Evolutionary conservation across 1,140 invertebrate species (phyloP).

Genomic region (Zaprionus lachaisei): DNA sequence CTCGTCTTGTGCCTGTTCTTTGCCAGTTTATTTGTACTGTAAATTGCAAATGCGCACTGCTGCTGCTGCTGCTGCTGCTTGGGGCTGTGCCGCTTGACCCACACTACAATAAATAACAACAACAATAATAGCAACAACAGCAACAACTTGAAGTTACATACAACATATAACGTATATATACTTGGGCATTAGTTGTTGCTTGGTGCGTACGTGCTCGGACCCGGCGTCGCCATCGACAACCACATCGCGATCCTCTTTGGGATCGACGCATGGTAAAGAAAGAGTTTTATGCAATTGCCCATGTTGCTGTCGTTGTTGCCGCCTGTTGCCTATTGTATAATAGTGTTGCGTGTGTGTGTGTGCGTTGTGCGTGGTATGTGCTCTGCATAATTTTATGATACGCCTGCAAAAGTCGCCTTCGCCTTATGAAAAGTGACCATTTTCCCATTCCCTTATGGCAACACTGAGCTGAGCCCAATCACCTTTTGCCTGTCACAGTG

Average conservation of each 20-base stretch:
- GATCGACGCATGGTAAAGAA: slow-evolving; percentile 65
- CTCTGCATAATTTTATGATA: slow-evolving; percentile 82
- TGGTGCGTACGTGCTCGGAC: slow-evolving; percentile 74
- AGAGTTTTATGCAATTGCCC: slow-evolving; percentile 80
- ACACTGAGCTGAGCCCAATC: slow-evolving; percentile 16
- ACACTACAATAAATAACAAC: slow-evolving; percentile 78
- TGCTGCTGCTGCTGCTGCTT: not conserved
- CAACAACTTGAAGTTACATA: slow-evolving; percentile 9
- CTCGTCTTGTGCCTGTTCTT: slow-evolving; percentile 38
- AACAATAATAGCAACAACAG: slow-evolving; percentile 49
- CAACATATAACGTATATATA: slow-evolving; percentile 32
- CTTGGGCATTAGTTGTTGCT: slow-evolving; percentile 67
- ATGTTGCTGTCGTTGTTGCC: slow-evolving; percentile 36
- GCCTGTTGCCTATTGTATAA: slow-evolving; percentile 69
- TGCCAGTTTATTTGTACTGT: slow-evolving; percentile 75
- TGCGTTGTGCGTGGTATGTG: slow-evolving; percentile 68
- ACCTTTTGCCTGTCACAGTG: slow-evolving; percentile 28
- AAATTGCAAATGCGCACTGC: slow-evolving; percentile 79
- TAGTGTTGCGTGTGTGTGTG: slow-evolving; percentile 45
- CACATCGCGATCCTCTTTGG: slow-evolving; percentile 52
- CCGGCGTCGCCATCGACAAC: slow-evolving; percentile 68
- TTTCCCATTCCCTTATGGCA: slow-evolving; percentile 53
- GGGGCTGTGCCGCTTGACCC: slow-evolving; percentile 24
- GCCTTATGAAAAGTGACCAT: slow-evolving; percentile 50
- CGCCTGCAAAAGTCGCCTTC: slow-evolving; percentile 48